Conservation (phyloP, 2,797 vertebrate species). For the Pseudomugil tenellus region DNA sequence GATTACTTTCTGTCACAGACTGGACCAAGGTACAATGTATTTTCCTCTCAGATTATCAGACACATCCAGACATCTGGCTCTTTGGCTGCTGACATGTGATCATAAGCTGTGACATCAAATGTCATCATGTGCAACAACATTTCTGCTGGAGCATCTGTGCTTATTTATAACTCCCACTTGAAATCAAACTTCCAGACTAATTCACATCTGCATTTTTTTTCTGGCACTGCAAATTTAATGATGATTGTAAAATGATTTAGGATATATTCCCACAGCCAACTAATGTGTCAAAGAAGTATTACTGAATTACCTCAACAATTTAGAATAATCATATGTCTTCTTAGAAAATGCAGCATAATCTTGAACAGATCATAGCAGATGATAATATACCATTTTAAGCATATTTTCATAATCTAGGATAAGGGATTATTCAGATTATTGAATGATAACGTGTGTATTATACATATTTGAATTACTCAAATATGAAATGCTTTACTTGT, state of each 20-base stretch:
- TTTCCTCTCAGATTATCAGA: conserved; percentile 38
- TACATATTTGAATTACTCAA: conserved; percentile 1
- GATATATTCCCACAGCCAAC: neutral
- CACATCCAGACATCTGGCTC: conserved; percentile 45
- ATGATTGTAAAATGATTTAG: neutral
- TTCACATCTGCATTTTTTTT: neutral
- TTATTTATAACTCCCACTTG: neutral
- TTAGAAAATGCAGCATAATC: neutral
- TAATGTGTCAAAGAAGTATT: too few relatives aligned
- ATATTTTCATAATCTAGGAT: conserved; percentile 5
- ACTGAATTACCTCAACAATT: too few relatives aligned
- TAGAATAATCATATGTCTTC: too few relatives aligned
- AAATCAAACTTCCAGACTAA: too few relatives aligned
- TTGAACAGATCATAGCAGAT: neutral
- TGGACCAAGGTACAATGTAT: conserved; percentile 93
- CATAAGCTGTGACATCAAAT: conserved; percentile 49
- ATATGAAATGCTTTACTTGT: neutral
- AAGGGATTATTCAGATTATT: conserved; percentile 11
- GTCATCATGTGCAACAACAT: conserved; percentile 47
- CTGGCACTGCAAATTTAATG: neutral
- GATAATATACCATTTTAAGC: neutral
- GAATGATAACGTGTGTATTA: neutral
- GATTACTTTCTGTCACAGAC: conserved; percentile 91
- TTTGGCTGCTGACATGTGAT: conserved; percentile 44
- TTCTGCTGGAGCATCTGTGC: conserved; percentile 16